Conservation (phyloP, 1,140 invertebrate genomes). For the Coptotermes formosanus region DNA sequence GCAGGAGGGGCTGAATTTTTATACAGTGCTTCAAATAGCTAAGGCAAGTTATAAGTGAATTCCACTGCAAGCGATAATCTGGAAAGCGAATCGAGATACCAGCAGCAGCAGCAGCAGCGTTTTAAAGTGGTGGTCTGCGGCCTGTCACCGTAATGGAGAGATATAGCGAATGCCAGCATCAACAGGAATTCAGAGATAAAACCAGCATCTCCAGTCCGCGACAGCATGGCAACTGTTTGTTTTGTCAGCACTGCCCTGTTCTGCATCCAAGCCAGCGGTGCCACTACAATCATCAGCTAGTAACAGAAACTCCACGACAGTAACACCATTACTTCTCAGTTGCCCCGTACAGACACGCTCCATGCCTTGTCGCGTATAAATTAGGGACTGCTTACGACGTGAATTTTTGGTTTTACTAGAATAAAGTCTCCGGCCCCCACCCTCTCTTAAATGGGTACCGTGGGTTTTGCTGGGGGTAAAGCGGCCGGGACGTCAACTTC, state of each 20-base stretch:
- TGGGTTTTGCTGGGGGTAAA: too few species aligned
- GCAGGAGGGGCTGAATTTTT: too few species aligned
- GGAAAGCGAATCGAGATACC: constrained; percentile 1
- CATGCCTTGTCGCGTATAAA: too few species aligned
- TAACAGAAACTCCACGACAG: not conserved
- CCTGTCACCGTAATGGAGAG: not conserved
- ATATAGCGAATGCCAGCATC: constrained; percentile 2
- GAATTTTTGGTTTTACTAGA: too few species aligned
- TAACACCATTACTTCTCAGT: too few species aligned
- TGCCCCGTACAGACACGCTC: too few species aligned
- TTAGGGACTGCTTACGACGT: too few species aligned
- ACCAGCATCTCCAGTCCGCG: constrained; percentile 9
- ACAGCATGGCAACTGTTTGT: not conserved
- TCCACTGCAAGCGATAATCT: constrained; percentile 3
- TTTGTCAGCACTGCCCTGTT: constrained; percentile 14
- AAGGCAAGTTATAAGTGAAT: not conserved
- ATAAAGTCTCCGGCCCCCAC: too few species aligned
- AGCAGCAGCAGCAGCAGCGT: constrained; percentile 1
- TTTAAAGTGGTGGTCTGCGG: constrained; percentile 10
- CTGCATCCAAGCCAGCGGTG: not conserved
- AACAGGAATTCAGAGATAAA: constrained; percentile 12
- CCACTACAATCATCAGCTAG: not conserved
- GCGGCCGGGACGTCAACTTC: too few species aligned
- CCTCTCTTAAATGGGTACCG: too few species aligned
- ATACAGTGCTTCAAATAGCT: too few species aligned